Conservation (phyloP, 2,888 invertebrate species). For the Timandra comae region DNA sequence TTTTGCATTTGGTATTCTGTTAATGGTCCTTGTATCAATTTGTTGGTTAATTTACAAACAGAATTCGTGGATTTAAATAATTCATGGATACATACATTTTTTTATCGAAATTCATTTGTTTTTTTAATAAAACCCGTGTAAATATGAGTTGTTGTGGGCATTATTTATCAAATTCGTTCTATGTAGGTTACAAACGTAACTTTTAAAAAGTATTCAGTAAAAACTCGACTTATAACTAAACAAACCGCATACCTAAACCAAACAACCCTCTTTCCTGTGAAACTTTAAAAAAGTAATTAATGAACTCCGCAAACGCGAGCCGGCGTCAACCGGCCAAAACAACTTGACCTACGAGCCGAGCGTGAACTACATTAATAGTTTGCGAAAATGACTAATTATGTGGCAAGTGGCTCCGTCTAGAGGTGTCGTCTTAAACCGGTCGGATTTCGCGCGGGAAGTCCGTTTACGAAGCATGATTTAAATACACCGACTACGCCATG, state of each 20-base stretch:
- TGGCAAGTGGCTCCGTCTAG: constrained; percentile 9
- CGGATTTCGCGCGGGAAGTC: constrained; percentile 13
- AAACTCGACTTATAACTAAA: background rate
- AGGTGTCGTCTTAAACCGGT: constrained; percentile 16
- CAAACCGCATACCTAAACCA: constrained; percentile 9
- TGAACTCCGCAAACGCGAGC: constrained; percentile 31
- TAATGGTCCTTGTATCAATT: no score
- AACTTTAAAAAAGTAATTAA: constrained; percentile 21
- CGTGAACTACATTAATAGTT: constrained; percentile 4
- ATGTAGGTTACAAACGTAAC: no score
- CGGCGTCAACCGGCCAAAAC: constrained; percentile 33
- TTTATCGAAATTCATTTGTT: no score
- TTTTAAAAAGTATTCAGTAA: no score
- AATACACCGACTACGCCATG: constrained; percentile 58
- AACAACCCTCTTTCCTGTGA: constrained; percentile 15
- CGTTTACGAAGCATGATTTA: constrained; percentile 50
- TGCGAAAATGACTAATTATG: constrained; percentile 3
- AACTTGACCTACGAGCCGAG: constrained; percentile 26
- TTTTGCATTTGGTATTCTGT: no score
- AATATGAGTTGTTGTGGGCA: no score
- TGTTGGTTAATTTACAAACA: no score
- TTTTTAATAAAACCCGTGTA: no score
- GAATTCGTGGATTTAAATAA: no score
- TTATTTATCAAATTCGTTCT: no score
- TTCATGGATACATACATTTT: no score